Percentiles rank a stretch among this genome's conserved stretches.
These are phyloP conservation scores for Uropsilus gracilis DNA, from an alignment of 2,113 vertebrate genomes.

Conservation along the genomic window DNA sequence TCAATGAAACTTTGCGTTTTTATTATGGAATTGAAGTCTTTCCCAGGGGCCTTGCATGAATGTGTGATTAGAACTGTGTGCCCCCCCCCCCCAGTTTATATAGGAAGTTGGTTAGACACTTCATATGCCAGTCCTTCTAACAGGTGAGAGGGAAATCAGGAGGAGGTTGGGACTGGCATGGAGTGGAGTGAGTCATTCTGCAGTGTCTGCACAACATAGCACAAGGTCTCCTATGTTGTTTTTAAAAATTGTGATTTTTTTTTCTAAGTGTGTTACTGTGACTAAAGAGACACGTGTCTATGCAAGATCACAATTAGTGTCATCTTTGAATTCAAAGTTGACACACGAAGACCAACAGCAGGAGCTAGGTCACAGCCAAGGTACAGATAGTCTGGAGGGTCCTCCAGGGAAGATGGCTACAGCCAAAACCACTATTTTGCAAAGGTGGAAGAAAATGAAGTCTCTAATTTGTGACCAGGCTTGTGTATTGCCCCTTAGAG, in stretches of 20 bases:
- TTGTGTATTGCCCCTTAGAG: neutral
- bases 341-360: neutral
- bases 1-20: neutral
- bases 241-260: neutral
- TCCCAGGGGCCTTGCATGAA: neutral
- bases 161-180: neutral
- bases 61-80: neutral
- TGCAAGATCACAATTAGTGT: neutral
- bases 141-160: neutral
- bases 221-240: neutral
- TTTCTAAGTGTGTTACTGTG: neutral
- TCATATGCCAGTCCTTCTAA: neutral
- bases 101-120: neutral
- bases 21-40: neutral
- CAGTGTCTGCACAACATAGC: neutral
- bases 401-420: neutral
- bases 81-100: neutral
- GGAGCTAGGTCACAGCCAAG: neutral
- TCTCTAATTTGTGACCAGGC: neutral
- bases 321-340: conserved; percentile 4
- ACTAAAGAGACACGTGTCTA: neutral
- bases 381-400: neutral
- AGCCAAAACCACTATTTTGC: neutral
- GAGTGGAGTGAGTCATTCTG: neutral
- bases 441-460: neutral